Evolutionary conservation across 1,140 invertebrate genomes (phyloP).

Genomic region (Caerostris darwini): DNA sequence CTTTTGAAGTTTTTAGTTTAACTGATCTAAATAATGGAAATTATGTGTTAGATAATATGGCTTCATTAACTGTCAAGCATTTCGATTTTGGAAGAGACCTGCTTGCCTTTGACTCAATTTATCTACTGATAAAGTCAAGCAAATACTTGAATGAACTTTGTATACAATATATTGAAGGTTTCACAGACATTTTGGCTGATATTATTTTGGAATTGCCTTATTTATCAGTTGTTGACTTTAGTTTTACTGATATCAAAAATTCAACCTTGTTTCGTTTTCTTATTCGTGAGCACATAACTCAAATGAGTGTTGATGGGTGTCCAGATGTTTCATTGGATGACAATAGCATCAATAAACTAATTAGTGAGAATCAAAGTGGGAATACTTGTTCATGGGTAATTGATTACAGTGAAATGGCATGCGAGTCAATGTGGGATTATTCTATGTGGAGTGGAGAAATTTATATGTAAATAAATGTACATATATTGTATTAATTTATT

Average conservation of each 20-base stretch:
- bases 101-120: slow-evolving; percentile 6
- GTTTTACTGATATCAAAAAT: slow-evolving; percentile 13
- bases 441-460: slow-evolving; percentile 25
- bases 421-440: background rate
- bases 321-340: background rate
- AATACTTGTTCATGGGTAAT: slow-evolving; percentile 30
- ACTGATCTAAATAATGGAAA: background rate
- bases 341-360: background rate
- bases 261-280: background rate
- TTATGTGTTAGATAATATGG: background rate
- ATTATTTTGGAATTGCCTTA: background rate
- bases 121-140: background rate
- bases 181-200: slow-evolving; percentile 1
- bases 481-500: no score
- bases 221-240: slow-evolving; percentile 5
- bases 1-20: background rate
- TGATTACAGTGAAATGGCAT: background rate
- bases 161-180: slow-evolving; percentile 2
- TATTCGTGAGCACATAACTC: background rate
- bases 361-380: background rate
- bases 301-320: slow-evolving; percentile 14
- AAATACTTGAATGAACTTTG: slow-evolving; percentile 24
- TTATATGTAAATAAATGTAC: background rate
- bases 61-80: background rate
- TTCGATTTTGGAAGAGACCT: background rate